A percentile compares a stretch with the other conserved stretches of the same genome.
Evolutionary conservation across 1,140 invertebrate species (phyloP).

Genomic region (Lordiphosa collinella): DNA sequence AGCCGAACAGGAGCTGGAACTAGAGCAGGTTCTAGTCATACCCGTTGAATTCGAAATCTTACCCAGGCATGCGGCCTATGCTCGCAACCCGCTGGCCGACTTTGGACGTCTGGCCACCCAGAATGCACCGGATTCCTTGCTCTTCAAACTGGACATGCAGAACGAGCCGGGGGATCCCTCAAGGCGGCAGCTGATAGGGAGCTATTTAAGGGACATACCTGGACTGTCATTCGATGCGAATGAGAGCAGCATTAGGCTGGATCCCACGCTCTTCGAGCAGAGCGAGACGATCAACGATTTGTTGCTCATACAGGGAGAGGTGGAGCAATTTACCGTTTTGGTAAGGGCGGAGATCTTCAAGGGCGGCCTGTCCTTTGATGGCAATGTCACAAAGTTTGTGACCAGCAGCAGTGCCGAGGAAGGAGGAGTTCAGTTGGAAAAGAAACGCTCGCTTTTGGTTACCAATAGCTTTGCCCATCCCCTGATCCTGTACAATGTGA

Average conservation of each 20-base stretch:
- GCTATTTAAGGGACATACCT: slow-evolving; percentile 48
- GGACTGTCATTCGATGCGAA: slow-evolving; percentile 51
- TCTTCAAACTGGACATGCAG: slow-evolving; percentile 57
- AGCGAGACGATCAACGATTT: slow-evolving; percentile 48
- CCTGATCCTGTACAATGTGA: slow-evolving; percentile 47
- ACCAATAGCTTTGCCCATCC: slow-evolving; percentile 60
- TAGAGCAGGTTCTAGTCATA: slow-evolving; percentile 84
- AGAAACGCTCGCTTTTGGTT: slow-evolving; percentile 43
- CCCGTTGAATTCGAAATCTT: slow-evolving; percentile 94
- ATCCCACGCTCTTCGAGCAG: slow-evolving; percentile 50
- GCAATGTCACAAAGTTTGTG: slow-evolving; percentile 58
- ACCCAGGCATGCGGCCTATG: slow-evolving; percentile 86
- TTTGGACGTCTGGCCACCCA: slow-evolving; percentile 83
- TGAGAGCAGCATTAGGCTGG: slow-evolving; percentile 52
- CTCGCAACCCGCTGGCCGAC: slow-evolving; percentile 88
- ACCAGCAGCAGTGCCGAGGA: slow-evolving; percentile 15
- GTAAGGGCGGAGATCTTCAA: slow-evolving; percentile 68
- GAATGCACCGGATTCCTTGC: slow-evolving; percentile 29
- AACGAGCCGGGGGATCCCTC: slow-evolving; percentile 33
- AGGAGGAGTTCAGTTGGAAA: slow-evolving; percentile 19
- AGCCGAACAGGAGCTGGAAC: slow-evolving; percentile 38
- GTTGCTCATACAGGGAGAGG: slow-evolving; percentile 28
- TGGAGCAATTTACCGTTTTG: slow-evolving; percentile 48
- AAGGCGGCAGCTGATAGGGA: slow-evolving; percentile 40
- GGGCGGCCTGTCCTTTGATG: slow-evolving; percentile 49